Evolutionary conservation across 2,113 vertebrate genomes (phyloP), one percentile per base, ranked within the genome.

Genomic region (Cepphus grylle): DNA sequence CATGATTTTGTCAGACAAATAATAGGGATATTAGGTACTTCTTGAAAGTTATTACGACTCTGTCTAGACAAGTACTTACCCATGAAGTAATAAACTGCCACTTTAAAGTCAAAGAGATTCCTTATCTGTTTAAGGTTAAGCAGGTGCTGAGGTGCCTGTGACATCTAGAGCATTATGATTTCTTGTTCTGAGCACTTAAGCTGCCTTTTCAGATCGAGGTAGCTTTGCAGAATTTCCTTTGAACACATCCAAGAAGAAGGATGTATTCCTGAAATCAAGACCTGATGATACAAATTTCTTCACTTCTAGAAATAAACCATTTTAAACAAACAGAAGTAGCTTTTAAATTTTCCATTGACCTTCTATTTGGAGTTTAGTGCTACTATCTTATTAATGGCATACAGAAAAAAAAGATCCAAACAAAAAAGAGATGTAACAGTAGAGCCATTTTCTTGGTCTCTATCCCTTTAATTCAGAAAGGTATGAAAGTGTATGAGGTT

Each of bases 51-150:
- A 88, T 93, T 92, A 67, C 3, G 25, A 74, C 72, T 81, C 80
- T 78, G 91, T 96, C 96, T 95, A 94, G 91, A 95, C 91, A 71
- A 94, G 86, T 63, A 19, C 72, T 94, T 93, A 92, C 43, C 36
- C 56, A 61, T 53, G 83, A 81, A 94, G 52, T 79, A 81, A 90
- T 92, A 93, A 84, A 52, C 36, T 87, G 52, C 6, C 30, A 78
- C 52, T 83, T 88, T 89, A 63, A 86, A 89, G 47, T 72, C 30
- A 65, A 83, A 94, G 27, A 59, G 52, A 86, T 91, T 94, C 40
- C 56, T 91, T 93, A 96, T 96, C 97, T 89, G 32, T 74, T 76
- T 72, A 86, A 94, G 86, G 65, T 74, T 94, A 87, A 94, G 55
- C 69, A 95, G 77, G 86, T 84, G 80, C 25, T 69, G 65, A 96